Evolutionary conservation across 2,113 vertebrate genomes (phyloP), one percentile per base, ranked within the genome.

Genomic region (Caracal caracal): DNA sequence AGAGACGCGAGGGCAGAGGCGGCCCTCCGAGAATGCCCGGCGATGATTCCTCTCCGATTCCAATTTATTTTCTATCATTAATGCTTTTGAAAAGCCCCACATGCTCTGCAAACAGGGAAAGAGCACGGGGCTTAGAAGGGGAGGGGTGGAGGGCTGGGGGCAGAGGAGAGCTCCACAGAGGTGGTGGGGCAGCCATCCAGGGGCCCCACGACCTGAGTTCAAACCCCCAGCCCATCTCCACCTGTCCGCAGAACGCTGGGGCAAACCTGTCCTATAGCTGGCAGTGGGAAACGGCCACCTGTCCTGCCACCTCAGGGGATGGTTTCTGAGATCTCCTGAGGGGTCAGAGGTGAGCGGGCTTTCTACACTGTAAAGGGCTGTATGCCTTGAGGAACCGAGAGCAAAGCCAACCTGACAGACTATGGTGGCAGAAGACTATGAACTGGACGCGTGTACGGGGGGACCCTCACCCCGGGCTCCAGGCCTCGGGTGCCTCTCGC

Each of bases 61-160:
- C 98, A 98, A 98, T 98, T 98, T 98, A 98, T 98, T 98, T 97
- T 98, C 98, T 98, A 98, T 98, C 98, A 98, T 99, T 99, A 98
- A 98, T 82, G 97, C 95, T 98, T 98, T 96, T 97, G 98, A 98
- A 98, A 98, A 98, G 93, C 97, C 90, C 88, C 95, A 95, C 98
- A 98, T 0, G 8, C 97, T 96, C 97, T 81, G 88, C 93, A 90
- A 97, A 97, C 83, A 80, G 95, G 96, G 65, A 97, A 95, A 63
- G 97, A 95, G 91, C 94, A 78, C 4, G 13, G 87, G 20, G 85
- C 80, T 93, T 4, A 0, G 75, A 66, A 93, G n/a, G 59, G 65
- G 76, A 26, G 5, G 19, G 5, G 2, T 35, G 78, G 65, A 92
- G 33, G n/a, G 37, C 56, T 26, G 2, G 30, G 59, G 33, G 35